Base-by-base conservation (phyloP, 2,888 invertebrate genomes). In the Tenodera sinensis region DNA sequence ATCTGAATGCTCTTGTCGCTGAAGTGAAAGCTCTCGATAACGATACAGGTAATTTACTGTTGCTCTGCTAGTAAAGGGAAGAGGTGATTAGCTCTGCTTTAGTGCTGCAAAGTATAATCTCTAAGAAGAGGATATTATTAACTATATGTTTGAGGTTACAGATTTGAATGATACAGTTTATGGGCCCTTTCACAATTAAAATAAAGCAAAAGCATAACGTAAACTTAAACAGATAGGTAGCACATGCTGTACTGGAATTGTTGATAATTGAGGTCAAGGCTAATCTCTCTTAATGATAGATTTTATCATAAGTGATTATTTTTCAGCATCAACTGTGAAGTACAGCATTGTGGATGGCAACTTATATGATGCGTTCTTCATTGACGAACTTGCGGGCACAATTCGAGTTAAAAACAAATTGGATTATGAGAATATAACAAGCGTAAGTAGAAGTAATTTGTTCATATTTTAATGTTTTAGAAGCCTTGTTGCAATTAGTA, bases 341-440 rank as follows among this genome's bases (percentile, higher is more conserved):
- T 99, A 99, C 93, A 97, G 97, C 91, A 98, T 99, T 88, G 96
- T 96, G 9, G 96, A 95, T 85, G 99, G 99, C 0, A 98, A 99
- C 92, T 95, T 96, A 0, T 96, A 96, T 89, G 96, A 98, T 91
- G 97, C 98, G 0, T 99, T 99, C 93, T 95, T 95, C 90, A 98
- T 99, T 90, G 96, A 97, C 91, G 95, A 96, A 90, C 95, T 96
- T 91, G 98, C 98, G 0, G 98, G 98, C 0, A 96, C 97, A 92
- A 97, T 98, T 88, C 94, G 96, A 88, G 97, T 98, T 0, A 96
- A 97, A 91, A 96, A 95, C 89, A 94, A 95, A 71, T 93, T 98
- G 87, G 98, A 98, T 93, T 98, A 97, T 92, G 98, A 98, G 93
- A 96, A 95, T 90, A 96, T 96, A 34, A 97, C 97, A n/a, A 91